phyloP scores from a whole-genome alignment of 2,113 vertebrate genomes.

The Lophius piscatorius region DNA sequence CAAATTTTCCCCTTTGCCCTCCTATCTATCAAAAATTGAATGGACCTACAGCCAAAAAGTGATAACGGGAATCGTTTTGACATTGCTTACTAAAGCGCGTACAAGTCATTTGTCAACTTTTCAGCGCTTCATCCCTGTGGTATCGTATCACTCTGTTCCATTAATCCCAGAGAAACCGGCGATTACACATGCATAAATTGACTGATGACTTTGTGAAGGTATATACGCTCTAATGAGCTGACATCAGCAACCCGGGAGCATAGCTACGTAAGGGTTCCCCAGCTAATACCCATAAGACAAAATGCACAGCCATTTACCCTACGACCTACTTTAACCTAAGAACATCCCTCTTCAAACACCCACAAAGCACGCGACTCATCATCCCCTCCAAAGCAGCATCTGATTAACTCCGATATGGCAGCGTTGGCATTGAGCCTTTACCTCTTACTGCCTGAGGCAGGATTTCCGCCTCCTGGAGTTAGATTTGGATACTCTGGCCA shows the following conservation, averaged over 20 bases:
- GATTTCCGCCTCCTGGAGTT: constrained; percentile 45
- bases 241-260: constrained; percentile 65
- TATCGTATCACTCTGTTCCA: constrained; percentile 10
- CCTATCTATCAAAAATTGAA: too few relatives aligned
- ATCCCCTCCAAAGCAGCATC: constrained; percentile 34
- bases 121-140: constrained; percentile 9
- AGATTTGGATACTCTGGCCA: constrained; percentile 30
- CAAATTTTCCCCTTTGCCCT: too few relatives aligned
- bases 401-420: constrained; percentile 44
- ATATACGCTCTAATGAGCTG: constrained; percentile 64
- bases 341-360: constrained; percentile 53
- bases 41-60: too few relatives aligned
- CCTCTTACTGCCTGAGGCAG: constrained; percentile 20
- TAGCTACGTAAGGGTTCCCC: constrained; percentile 35
- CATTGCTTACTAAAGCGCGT: background rate
- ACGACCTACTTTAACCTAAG: constrained; percentile 53
- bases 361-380: constrained; percentile 49
- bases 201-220: constrained; percentile 59
- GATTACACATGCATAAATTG: constrained; percentile 6
- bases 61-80: background rate
- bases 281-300: constrained; percentile 54
- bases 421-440: constrained; percentile 23
- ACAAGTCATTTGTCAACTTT: background rate
- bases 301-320: constrained; percentile 56
- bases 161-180: constrained; percentile 16